phyloP scores from a whole-genome alignment of 2,888 invertebrate species.

The Archips xylosteana region DNA sequence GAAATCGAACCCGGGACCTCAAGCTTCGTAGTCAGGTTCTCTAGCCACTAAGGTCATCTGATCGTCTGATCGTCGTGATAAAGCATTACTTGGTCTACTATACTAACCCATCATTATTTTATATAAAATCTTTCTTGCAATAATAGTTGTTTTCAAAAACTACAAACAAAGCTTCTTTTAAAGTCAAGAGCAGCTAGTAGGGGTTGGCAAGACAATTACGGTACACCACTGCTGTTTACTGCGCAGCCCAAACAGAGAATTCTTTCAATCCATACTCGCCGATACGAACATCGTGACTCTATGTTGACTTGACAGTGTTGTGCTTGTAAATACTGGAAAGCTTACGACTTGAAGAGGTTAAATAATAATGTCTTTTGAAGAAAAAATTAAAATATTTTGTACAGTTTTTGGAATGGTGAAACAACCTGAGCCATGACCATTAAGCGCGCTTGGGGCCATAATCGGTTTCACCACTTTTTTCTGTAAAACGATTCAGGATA shows the following conservation, averaged over 20 bases:
- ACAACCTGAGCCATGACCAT: no score
- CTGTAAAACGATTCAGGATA: no score
- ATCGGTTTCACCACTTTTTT: no score
- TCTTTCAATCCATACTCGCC: conserved; percentile 72
- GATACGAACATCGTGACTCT: conserved; percentile 67
- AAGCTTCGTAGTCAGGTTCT: no score
- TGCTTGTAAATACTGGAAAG: neutral
- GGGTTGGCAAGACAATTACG: conserved; percentile 59
- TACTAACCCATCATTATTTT: neutral
- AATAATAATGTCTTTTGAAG: neutral
- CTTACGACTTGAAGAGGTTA: neutral
- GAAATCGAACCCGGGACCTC: no score
- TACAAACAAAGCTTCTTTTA: neutral
- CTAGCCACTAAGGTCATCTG: no score
- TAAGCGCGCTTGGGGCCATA: no score
- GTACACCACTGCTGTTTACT: conserved; percentile 55
- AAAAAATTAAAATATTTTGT: no score
- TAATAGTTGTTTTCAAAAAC: neutral
- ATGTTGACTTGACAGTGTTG: conserved; percentile 62
- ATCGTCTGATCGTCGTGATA: no score
- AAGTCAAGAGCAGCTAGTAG: conserved; percentile 42
- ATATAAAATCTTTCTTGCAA: neutral
- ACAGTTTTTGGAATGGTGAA: no score
- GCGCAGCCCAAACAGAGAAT: conserved; percentile 56
- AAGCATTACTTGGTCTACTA: neutral